Percentiles rank a stretch among this genome's conserved stretches.
Evolutionary conservation across 2,888 invertebrate species (phyloP).

Genomic region (Steinernema hermaphroditum): DNA sequence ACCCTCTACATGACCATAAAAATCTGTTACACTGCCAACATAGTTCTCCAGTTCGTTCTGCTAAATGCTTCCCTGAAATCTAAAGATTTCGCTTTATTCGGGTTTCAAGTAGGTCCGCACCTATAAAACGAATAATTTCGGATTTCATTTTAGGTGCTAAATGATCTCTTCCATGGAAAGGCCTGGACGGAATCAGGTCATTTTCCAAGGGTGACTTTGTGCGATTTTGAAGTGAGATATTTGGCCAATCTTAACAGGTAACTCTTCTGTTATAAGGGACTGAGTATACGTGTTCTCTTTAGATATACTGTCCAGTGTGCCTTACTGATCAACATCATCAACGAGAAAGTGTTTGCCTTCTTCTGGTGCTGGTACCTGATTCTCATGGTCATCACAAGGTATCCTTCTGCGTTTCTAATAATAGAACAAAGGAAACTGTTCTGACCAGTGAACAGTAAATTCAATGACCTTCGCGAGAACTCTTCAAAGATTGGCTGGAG

Average conservation of each 20-base stretch:
- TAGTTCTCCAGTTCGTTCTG: conserved; percentile 59
- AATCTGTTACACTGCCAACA: conserved; percentile 58
- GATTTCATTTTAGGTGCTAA: conserved; percentile 48
- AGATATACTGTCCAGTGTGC: conserved; percentile 66
- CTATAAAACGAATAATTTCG: neutral
- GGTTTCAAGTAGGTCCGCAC: conserved; percentile 55
- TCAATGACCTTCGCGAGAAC: no score
- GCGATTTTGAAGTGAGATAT: conserved; percentile 66
- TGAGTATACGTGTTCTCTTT: conserved; percentile 32
- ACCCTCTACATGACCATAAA: conserved; percentile 58
- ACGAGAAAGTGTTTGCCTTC: conserved; percentile 65
- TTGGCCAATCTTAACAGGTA: conserved; percentile 63
- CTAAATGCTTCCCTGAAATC: conserved; percentile 63
- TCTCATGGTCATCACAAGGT: conserved; percentile 57
- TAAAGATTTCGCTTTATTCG: conserved; percentile 56
- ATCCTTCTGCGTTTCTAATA: no score
- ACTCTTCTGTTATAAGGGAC: neutral
- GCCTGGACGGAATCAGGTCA: conserved; percentile 65
- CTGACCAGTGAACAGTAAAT: no score
- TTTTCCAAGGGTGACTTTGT: conserved; percentile 63
- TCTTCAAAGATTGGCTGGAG: no score
- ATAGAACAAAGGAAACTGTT: no score
- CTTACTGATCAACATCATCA: conserved; percentile 65
- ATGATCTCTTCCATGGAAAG: conserved; percentile 57
- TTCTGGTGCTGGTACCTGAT: conserved; percentile 66